These are phyloP conservation scores for Cephalopterus ornatus DNA, from an alignment of 2,113 vertebrate species.

Conservation along the genomic window DNA sequence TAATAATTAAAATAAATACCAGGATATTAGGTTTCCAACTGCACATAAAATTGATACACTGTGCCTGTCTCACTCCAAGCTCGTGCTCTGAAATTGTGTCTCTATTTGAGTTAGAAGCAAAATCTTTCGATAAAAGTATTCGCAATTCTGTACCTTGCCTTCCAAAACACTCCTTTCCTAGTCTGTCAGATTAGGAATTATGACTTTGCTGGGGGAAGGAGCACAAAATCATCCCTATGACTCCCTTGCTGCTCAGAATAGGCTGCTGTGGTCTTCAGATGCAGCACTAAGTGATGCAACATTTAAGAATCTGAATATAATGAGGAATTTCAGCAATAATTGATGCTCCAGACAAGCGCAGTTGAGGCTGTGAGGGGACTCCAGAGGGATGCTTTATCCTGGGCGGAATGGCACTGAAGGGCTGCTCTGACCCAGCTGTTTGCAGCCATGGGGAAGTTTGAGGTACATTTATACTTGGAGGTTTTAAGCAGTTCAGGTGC, in stretches of 20 bases:
- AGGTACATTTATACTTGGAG: background rate
- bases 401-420: background rate
- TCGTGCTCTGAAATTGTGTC: background rate
- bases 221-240: background rate
- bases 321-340: background rate
- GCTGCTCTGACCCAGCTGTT: background rate
- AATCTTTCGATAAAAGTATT: background rate
- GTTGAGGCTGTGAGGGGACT: background rate
- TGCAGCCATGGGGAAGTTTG: background rate
- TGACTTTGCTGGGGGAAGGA: background rate
- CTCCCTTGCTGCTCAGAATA: background rate
- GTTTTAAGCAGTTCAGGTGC: background rate
- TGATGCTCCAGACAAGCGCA: background rate
- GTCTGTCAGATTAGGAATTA: background rate
- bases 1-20: slow-evolving; percentile 20
- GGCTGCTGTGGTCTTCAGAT: background rate
- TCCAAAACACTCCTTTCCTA: background rate
- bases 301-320: background rate
- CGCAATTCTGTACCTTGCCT: background rate
- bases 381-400: background rate
- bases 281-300: background rate
- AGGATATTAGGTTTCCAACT: background rate
- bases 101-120: background rate
- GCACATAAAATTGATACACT: background rate
- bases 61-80: background rate